A percentile compares a stretch with the other conserved stretches of the same genome.
Conservation (phyloP, 2,888 invertebrate species). For the Amiota communis region DNA sequence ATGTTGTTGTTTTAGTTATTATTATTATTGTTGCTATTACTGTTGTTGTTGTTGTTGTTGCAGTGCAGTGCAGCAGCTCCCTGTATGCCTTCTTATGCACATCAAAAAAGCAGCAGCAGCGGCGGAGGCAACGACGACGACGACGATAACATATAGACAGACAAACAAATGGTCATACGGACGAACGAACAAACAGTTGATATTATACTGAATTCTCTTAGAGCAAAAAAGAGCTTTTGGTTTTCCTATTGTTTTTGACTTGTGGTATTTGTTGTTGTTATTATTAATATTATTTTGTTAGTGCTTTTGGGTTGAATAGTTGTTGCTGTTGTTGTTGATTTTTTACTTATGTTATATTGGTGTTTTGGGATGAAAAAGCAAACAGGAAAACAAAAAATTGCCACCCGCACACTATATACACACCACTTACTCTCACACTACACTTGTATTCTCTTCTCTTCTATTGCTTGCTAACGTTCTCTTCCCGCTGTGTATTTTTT, state of each 20-base stretch:
- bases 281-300: background rate
- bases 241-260: background rate
- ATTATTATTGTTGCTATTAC: too few relatives aligned
- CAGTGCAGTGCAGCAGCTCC: background rate
- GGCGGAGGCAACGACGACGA: too few relatives aligned
- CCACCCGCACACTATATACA: conserved; percentile 13
- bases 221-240: background rate
- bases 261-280: conserved; percentile 8
- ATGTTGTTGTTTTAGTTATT: conserved; percentile 47
- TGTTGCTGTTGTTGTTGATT: conserved; percentile 3
- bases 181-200: too few relatives aligned
- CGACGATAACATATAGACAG: too few relatives aligned
- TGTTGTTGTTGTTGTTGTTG: too few relatives aligned
- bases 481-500: too few relatives aligned
- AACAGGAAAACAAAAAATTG: background rate
- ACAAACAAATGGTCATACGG: too few relatives aligned
- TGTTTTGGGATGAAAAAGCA: conserved; percentile 12
- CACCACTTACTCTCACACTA: background rate
- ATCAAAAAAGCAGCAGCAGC: too few relatives aligned
- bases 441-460: background rate
- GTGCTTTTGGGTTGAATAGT: background rate
- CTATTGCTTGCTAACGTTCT: background rate
- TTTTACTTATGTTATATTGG: background rate
- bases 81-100: too few relatives aligned
- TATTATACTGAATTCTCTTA: too few relatives aligned